Evolutionary conservation across 2,888 invertebrate species (phyloP).

Genomic region (Agrotis segetum): DNA sequence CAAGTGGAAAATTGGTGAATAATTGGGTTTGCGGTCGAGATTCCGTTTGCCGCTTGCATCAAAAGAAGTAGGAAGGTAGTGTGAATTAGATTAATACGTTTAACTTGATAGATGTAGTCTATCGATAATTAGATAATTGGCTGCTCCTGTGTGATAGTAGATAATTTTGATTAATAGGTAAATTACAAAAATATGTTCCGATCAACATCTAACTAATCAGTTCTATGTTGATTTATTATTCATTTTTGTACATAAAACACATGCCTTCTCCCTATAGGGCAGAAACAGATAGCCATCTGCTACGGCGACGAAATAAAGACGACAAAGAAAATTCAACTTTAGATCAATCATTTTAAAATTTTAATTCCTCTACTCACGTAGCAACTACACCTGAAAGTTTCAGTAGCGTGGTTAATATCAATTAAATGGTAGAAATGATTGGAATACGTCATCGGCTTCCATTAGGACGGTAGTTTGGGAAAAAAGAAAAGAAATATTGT

Average conservation of each 20-base stretch:
- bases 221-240: not conserved
- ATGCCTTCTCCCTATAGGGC: too few species aligned
- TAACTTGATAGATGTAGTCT: not conserved
- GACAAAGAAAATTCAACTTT: slow-evolving; percentile 11
- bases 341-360: not conserved
- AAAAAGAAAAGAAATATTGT: slow-evolving; percentile 36
- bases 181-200: not conserved
- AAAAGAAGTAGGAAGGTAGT: not conserved
- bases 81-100: not conserved
- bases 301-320: not conserved
- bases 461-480: slow-evolving; percentile 52
- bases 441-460: slow-evolving; percentile 52
- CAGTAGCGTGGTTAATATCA: slow-evolving; percentile 57
- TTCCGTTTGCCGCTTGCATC: not conserved
- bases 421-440: slow-evolving; percentile 61
- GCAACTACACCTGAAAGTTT: slow-evolving; percentile 23
- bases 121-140: too few species aligned
- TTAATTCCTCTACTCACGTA: not conserved
- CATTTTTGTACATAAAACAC: not conserved
- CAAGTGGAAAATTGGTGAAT: not conserved
- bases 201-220: not conserved
- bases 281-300: too few species aligned
- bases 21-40: not conserved
- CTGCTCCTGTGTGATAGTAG: too few species aligned
- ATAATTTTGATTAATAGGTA: too few species aligned